These are phyloP conservation scores for Pandemis corylana DNA, from an alignment of 2,888 invertebrate species.

Conservation along the genomic window DNA sequence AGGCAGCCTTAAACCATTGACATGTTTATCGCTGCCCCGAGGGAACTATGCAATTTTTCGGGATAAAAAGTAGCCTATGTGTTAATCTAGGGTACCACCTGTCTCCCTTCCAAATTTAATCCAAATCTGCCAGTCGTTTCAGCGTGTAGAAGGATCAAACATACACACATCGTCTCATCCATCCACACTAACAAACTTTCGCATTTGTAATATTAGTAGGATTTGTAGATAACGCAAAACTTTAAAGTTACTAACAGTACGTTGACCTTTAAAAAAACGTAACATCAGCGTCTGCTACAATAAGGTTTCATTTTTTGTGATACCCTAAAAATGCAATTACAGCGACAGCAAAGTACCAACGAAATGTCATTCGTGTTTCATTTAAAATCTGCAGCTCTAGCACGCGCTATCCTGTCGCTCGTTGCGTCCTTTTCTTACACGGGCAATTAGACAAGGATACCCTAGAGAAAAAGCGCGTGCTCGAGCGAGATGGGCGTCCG, in stretches of 20 bases:
- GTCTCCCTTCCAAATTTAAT: too few species aligned
- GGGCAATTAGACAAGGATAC: background rate
- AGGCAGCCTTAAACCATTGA: too few species aligned
- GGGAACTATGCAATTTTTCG: too few species aligned
- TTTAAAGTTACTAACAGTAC: background rate
- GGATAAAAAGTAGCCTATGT: too few species aligned
- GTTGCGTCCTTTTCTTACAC: background rate
- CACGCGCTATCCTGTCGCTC: background rate
- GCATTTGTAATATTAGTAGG: too few species aligned
- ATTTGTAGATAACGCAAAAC: background rate
- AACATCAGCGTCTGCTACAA: background rate
- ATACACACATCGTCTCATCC: too few species aligned
- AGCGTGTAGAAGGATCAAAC: too few species aligned
- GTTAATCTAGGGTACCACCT: too few species aligned
- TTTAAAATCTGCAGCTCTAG: slow-evolving; percentile 21
- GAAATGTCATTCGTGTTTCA: slow-evolving; percentile 26
- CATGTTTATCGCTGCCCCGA: too few species aligned
- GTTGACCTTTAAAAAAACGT: background rate
- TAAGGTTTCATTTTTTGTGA: slow-evolving; percentile 19
- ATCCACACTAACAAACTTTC: too few species aligned
- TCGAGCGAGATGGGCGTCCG: slow-evolving; percentile 31
- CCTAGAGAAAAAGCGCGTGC: background rate
- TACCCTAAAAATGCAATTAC: slow-evolving; percentile 20
- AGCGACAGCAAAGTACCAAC: slow-evolving; percentile 7
- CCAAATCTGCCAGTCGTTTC: too few species aligned